These are phyloP conservation scores for Mus spicilegus DNA, from an alignment of 2,113 vertebrate species.

Conservation along the genomic window DNA sequence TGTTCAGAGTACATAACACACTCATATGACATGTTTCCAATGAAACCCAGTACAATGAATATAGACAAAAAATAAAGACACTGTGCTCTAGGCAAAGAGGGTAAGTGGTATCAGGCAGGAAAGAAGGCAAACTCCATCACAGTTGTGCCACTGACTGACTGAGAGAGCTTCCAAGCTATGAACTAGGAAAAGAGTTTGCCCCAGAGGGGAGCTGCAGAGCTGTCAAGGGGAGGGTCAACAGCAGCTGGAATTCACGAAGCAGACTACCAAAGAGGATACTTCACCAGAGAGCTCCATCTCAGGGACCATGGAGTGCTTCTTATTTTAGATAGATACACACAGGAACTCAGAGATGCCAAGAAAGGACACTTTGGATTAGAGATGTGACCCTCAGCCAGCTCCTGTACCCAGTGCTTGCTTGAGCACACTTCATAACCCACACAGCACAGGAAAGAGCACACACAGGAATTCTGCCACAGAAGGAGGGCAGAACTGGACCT, in stretches of 20 bases:
- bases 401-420: neutral
- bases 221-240: neutral
- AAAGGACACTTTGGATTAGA: neutral
- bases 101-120: neutral
- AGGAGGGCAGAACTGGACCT: neutral
- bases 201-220: neutral
- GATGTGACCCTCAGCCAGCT: neutral
- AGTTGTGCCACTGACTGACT: neutral
- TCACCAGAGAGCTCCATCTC: neutral
- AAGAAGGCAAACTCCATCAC: neutral
- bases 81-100: neutral
- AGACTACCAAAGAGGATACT: neutral
- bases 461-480: neutral
- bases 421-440: neutral
- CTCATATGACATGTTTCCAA: neutral
- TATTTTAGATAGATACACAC: neutral
- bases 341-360: neutral
- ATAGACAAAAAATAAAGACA: neutral
- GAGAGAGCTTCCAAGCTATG: neutral
- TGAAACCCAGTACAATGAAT: neutral
- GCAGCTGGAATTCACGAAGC: neutral
- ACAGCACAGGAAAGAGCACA: neutral
- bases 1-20: neutral
- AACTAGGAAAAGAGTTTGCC: neutral
- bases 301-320: neutral